These are phyloP conservation scores for Andrena dorsata DNA, from an alignment of 2,888 invertebrate genomes.

Conservation along the genomic window DNA sequence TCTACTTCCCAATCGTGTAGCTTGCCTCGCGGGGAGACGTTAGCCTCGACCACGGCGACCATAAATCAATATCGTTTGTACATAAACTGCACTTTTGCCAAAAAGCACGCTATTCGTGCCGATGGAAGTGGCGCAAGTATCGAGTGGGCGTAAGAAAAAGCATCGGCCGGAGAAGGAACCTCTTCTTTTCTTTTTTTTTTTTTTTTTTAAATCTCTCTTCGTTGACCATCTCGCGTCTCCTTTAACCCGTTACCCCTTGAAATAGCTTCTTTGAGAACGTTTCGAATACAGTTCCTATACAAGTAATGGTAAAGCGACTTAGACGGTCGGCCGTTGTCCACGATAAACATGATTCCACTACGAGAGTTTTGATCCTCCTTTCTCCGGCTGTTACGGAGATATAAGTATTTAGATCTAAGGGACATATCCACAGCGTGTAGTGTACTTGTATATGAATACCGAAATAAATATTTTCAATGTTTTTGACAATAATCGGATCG, in stretches of 20 bases:
- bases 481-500: slow-evolving; percentile 73
- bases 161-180: slow-evolving; percentile 72
- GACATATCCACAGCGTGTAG: slow-evolving; percentile 79
- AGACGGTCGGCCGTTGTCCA: slow-evolving; percentile 63
- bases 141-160: slow-evolving; percentile 49
- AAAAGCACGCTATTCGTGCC: slow-evolving; percentile 68
- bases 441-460: slow-evolving; percentile 79
- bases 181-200: no score
- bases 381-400: slow-evolving; percentile 75
- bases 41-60: slow-evolving; percentile 47
- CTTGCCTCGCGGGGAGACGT: slow-evolving; percentile 39
- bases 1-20: slow-evolving; percentile 29
- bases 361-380: slow-evolving; percentile 67
- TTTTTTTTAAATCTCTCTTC: slow-evolving; percentile 13
- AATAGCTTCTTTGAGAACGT: slow-evolving; percentile 62
- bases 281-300: slow-evolving; percentile 76
- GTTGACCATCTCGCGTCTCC: slow-evolving; percentile 30
- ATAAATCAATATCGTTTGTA: slow-evolving; percentile 59
- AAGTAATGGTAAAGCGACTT: slow-evolving; percentile 65
- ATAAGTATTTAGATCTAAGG: slow-evolving; percentile 77
- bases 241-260: slow-evolving; percentile 36
- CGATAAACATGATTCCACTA: slow-evolving; percentile 68
- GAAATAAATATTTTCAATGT: slow-evolving; percentile 81
- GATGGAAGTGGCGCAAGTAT: slow-evolving; percentile 52
- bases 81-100: slow-evolving; percentile 72